A percentile compares a stretch with the other conserved stretches of the same genome.
Evolutionary conservation across 2,113 vertebrate species (phyloP).

Genomic region (Ophthalmolycus amberensis): DNA sequence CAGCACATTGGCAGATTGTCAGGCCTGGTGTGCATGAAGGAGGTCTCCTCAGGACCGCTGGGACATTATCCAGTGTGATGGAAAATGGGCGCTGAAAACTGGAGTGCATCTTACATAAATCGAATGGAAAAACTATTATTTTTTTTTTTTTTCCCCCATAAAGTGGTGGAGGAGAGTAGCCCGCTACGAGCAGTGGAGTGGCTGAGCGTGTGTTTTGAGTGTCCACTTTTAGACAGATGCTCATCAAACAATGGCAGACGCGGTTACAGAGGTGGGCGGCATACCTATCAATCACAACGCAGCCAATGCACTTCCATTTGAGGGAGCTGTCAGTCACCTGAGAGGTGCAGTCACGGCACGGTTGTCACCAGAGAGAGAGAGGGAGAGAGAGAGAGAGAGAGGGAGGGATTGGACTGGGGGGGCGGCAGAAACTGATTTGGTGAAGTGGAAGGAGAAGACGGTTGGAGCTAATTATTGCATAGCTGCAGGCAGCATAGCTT

Average conservation of each 20-base stretch:
- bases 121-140: slow-evolving; percentile 18
- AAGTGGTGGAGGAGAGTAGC: slow-evolving; percentile 35
- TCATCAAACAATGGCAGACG: slow-evolving; percentile 65
- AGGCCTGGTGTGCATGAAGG: background rate
- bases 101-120: slow-evolving; percentile 46
- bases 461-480: background rate
- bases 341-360: slow-evolving; percentile 38
- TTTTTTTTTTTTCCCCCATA: slow-evolving; percentile 1
- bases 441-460: slow-evolving; percentile 25
- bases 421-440: slow-evolving; percentile 12
- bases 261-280: slow-evolving; percentile 56
- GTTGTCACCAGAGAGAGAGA: slow-evolving; percentile 45
- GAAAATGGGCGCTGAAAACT: slow-evolving; percentile 24
- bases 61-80: slow-evolving; percentile 32
- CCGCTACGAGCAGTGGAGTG: slow-evolving; percentile 45
- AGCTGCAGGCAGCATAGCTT: background rate
- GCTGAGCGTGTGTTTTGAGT: slow-evolving; percentile 47
- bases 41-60: slow-evolving; percentile 7
- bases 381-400: background rate
- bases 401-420: background rate
- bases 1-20: slow-evolving; percentile 15
- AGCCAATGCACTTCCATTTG: slow-evolving; percentile 63
- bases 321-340: slow-evolving; percentile 70
- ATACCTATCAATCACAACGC: slow-evolving; percentile 55
- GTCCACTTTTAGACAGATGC: slow-evolving; percentile 68